Evolutionary conservation across 2,113 vertebrate genomes (phyloP).

Genomic region (Bufo gargarizans): DNA sequence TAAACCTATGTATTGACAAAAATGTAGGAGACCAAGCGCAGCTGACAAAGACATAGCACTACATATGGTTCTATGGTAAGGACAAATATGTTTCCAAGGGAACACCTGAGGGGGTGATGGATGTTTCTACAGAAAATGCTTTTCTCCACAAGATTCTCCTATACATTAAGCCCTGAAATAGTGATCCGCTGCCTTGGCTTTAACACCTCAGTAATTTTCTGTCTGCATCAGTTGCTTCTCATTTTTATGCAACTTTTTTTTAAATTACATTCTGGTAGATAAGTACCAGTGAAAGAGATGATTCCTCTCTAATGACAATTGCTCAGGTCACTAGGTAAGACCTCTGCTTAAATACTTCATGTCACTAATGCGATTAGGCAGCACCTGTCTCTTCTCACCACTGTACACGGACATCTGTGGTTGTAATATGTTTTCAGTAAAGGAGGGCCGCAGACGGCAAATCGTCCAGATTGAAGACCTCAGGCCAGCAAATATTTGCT

Average conservation of each 20-base stretch:
- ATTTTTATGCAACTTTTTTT: conserved; percentile 3
- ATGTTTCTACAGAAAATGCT: background rate
- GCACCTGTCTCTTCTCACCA: background rate
- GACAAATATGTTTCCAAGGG: conserved; percentile 2
- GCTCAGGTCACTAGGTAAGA: conserved; percentile 23
- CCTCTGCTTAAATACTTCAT: background rate
- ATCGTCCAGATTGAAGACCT: conserved; percentile 41
- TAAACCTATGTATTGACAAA: background rate
- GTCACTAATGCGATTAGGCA: conserved; percentile 8
- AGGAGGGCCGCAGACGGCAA: background rate
- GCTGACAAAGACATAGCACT: background rate
- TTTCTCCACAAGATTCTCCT: background rate
- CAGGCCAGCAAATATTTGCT: conserved; percentile 40
- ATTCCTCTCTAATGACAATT: conserved; percentile 22
- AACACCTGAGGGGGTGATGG: background rate
- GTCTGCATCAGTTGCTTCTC: background rate
- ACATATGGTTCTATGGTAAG: background rate
- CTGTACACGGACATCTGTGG: background rate
- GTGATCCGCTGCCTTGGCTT: background rate
- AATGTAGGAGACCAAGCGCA: background rate
- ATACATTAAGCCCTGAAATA: background rate
- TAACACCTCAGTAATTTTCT: background rate
- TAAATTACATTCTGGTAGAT: background rate
- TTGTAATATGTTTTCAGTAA: conserved; percentile 13
- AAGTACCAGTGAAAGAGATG: background rate